These are phyloP conservation scores for Centropristis striata DNA, from an alignment of 2,113 vertebrate genomes.

Conservation along the genomic window DNA sequence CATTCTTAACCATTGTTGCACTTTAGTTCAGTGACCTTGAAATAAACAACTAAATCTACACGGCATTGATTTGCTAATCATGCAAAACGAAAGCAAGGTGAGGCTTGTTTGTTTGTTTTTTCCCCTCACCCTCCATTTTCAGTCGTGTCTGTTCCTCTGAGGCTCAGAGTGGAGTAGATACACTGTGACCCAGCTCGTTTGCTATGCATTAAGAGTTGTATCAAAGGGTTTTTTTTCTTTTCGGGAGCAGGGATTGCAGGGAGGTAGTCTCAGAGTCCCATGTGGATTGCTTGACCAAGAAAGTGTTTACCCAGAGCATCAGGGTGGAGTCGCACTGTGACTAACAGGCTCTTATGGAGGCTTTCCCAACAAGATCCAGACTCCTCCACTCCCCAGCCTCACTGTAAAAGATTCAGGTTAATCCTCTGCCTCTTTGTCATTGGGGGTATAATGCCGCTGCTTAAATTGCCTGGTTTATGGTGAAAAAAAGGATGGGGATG, in stretches of 20 bases:
- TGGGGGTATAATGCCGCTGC: slow-evolving; percentile 31
- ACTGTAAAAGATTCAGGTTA: slow-evolving; percentile 64
- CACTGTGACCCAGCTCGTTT: slow-evolving; percentile 37
- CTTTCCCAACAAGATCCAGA: slow-evolving; percentile 48
- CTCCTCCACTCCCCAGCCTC: slow-evolving; percentile 28
- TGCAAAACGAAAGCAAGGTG: slow-evolving; percentile 33
- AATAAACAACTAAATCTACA: slow-evolving; percentile 31
- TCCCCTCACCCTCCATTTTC: slow-evolving; percentile 1
- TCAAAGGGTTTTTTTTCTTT: slow-evolving; percentile 13
- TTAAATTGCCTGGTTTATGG: slow-evolving; percentile 35
- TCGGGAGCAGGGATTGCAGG: not conserved
- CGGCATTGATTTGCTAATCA: slow-evolving; percentile 55
- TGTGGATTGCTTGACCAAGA: slow-evolving; percentile 32
- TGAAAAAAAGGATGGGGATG: slow-evolving; percentile 10
- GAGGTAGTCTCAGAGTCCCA: slow-evolving; percentile 10
- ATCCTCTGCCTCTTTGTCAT: slow-evolving; percentile 56
- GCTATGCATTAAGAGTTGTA: slow-evolving; percentile 28
- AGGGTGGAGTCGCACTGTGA: slow-evolving; percentile 39
- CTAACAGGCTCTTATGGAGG: slow-evolving; percentile 57
- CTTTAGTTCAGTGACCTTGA: slow-evolving; percentile 37
- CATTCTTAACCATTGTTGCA: not conserved
- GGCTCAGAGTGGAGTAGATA: slow-evolving; percentile 10
- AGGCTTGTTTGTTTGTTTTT: not conserved
- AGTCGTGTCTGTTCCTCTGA: not conserved
- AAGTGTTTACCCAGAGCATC: slow-evolving; percentile 36